Conservation (phyloP, 2,113 vertebrate genomes). For the Cyphomyrus discorhynchus region DNA sequence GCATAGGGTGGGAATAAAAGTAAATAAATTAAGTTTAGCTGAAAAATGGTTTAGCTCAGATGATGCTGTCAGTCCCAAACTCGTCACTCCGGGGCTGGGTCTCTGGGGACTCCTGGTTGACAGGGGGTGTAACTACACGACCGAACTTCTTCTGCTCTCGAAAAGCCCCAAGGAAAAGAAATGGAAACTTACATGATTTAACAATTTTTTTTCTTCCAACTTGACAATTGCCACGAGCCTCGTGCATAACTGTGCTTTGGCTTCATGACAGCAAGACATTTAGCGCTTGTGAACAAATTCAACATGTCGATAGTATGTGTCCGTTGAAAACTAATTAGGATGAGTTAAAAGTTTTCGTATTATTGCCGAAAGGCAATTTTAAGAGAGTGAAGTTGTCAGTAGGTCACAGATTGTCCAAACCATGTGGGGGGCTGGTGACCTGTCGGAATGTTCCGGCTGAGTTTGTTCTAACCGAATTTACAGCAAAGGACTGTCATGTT, state of each 20-base stretch:
- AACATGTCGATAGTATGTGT: neutral
- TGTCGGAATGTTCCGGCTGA: neutral
- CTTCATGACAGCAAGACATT: neutral
- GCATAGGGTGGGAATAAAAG: conserved; percentile 22
- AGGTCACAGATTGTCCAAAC: neutral
- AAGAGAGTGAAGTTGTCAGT: neutral
- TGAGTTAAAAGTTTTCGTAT: neutral
- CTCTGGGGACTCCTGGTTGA: conserved; percentile 41
- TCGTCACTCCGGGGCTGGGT: conserved; percentile 28
- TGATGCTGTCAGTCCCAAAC: conserved; percentile 27
- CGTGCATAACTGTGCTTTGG: neutral
- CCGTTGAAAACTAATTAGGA: neutral
- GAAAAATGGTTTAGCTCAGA: neutral
- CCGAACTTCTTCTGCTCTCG: neutral
- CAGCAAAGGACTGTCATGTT: neutral
- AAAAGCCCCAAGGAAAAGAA: neutral
- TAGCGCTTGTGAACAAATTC: neutral
- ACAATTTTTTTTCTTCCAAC: neutral
- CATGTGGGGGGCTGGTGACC: neutral
- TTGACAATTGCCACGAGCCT: neutral
- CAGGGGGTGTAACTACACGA: neutral
- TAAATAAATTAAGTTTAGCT: conserved; percentile 16
- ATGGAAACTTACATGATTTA: conserved; percentile 1
- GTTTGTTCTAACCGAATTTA: neutral
- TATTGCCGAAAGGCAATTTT: neutral